Conservation (phyloP, 2,888 invertebrate species). For the Periphyllus acericola region DNA sequence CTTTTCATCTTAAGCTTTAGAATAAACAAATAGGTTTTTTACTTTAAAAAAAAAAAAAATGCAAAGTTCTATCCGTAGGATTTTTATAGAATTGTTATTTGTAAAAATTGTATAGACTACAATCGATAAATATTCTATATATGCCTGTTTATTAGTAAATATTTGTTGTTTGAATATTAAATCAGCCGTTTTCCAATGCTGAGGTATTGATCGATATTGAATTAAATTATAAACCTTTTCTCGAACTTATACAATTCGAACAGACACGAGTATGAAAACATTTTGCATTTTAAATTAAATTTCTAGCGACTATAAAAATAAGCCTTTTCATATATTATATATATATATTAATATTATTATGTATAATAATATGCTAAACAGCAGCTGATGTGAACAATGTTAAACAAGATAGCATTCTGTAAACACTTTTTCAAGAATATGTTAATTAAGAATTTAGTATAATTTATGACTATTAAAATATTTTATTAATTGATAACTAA, state of each 20-base stretch:
- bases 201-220: background rate
- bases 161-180: background rate
- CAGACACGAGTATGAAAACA: too few species aligned
- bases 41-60: background rate
- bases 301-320: background rate
- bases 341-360: too few species aligned
- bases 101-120: background rate
- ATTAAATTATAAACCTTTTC: constrained; percentile 23
- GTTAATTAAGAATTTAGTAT: too few species aligned
- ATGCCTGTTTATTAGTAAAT: background rate
- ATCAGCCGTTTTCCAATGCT: background rate
- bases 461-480: too few species aligned
- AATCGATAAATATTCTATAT: background rate
- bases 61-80: background rate
- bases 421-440: too few species aligned
- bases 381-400: too few species aligned
- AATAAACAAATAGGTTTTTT: background rate
- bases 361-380: background rate
- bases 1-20: background rate
- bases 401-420: too few species aligned
- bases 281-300: too few species aligned
- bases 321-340: background rate
- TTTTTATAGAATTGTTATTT: background rate
- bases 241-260: background rate
- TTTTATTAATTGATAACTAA: too few species aligned